A percentile compares a stretch with the other conserved stretches of the same genome.
Conservation (phyloP, 2,797 vertebrate species). For the Coccyzus lansbergi region DNA sequence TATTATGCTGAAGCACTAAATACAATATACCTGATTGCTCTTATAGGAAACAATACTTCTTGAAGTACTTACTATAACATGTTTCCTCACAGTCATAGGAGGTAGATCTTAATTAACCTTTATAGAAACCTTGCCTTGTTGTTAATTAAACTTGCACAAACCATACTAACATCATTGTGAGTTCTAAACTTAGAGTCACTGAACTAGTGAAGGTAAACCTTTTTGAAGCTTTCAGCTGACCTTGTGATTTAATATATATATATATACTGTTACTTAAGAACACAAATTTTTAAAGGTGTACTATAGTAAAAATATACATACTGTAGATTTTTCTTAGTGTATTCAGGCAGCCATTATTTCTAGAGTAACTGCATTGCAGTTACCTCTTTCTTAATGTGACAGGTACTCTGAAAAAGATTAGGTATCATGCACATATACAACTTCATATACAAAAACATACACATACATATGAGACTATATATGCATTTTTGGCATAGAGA, state of each 20-base stretch:
- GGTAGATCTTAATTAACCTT: constrained; percentile 65
- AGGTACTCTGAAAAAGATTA: background rate
- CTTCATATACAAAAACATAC: background rate
- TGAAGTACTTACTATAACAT: constrained; percentile 30
- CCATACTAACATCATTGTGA: background rate
- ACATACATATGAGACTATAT: too few relatives aligned
- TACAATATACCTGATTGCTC: background rate
- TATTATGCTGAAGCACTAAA: background rate
- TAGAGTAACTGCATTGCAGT: background rate
- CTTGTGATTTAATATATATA: background rate
- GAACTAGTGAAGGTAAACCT: background rate
- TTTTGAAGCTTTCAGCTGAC: background rate
- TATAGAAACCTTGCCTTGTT: constrained; percentile 33
- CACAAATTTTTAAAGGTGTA: background rate
- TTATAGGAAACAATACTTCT: constrained; percentile 12
- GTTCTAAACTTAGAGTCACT: background rate
- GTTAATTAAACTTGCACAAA: constrained; percentile 57
- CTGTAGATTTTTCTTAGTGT: background rate
- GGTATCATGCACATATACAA: too few relatives aligned
- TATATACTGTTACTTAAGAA: background rate
- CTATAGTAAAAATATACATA: too few relatives aligned
- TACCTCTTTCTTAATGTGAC: background rate
- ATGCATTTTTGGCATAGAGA: background rate
- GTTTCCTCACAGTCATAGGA: background rate
- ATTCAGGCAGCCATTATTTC: background rate